These are phyloP conservation scores for Minunthozetes semirufus DNA, from an alignment of 2,888 invertebrate genomes.

Conservation along the genomic window DNA sequence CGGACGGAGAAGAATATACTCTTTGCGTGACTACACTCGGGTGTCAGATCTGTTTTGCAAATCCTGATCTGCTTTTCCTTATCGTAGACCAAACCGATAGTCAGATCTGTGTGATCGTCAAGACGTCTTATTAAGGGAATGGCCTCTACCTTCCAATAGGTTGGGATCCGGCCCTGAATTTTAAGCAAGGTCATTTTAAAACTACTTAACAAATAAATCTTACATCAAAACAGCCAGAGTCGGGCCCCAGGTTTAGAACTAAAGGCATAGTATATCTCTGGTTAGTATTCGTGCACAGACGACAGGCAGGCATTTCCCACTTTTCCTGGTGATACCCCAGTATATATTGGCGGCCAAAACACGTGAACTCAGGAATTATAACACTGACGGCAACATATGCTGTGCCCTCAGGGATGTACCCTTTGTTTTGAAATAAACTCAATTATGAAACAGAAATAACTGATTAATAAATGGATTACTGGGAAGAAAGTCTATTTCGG, in stretches of 20 bases:
- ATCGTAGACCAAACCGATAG: constrained; percentile 32
- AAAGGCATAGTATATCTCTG: constrained; percentile 33
- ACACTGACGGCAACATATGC: constrained; percentile 18
- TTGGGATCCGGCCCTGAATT: constrained; percentile 30
- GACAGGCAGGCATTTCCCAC: constrained; percentile 32
- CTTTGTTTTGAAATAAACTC: background rate
- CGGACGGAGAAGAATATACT: background rate
- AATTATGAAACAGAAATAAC: too few species aligned
- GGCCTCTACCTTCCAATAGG: constrained; percentile 36
- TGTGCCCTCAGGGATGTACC: constrained; percentile 30
- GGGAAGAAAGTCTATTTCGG: constrained; percentile 32
- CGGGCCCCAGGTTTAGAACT: constrained; percentile 14
- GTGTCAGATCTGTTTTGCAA: background rate
- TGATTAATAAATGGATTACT: constrained; percentile 24
- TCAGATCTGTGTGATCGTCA: constrained; percentile 29
- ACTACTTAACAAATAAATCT: background rate
- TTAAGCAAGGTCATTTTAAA: background rate
- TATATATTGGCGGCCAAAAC: constrained; percentile 29
- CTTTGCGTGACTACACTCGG: background rate
- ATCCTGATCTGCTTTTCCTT: constrained; percentile 16
- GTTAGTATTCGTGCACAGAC: constrained; percentile 32
- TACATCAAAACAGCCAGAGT: constrained; percentile 30
- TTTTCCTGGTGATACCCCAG: constrained; percentile 32
- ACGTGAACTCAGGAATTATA: constrained; percentile 16
- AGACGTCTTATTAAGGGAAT: background rate